These are phyloP conservation scores for Anoplopoma fimbria DNA, from an alignment of 2,113 vertebrate species.

Conservation along the genomic window DNA sequence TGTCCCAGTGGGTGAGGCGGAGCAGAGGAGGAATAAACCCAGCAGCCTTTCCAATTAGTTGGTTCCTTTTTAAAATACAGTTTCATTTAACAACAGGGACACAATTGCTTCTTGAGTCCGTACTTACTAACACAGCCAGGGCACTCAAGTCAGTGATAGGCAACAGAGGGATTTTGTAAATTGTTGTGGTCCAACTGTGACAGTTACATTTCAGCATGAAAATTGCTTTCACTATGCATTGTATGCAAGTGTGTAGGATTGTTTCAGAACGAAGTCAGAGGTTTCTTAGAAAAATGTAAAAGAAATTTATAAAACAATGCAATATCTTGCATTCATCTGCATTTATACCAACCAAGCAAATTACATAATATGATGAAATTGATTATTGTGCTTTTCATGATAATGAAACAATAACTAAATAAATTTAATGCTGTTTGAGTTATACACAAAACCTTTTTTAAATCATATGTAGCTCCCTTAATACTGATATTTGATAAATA, in stretches of 20 bases:
- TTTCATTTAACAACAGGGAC: neutral
- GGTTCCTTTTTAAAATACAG: neutral
- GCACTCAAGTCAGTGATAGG: neutral
- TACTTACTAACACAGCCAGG: neutral
- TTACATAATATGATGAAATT: neutral
- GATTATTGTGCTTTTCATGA: neutral
- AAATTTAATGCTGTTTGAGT: neutral
- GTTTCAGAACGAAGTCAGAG: too few relatives aligned
- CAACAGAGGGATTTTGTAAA: too few relatives aligned
- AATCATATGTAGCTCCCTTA: neutral
- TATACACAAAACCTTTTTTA: neutral
- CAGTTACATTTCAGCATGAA: too few relatives aligned
- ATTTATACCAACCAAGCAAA: neutral
- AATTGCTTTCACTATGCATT: too few relatives aligned
- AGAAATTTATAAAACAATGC: too few relatives aligned
- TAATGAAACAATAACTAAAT: neutral
- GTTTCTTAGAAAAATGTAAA: too few relatives aligned
- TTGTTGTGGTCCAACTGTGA: neutral
- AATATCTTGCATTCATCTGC: neutral
- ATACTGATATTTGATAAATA: neutral
- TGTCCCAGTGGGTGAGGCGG: neutral
- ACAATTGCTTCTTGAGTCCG: neutral
- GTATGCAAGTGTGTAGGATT: too few relatives aligned
- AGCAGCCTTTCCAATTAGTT: neutral
- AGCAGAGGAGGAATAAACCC: neutral